phyloP scores from a whole-genome alignment of 2,888 invertebrate species.

The Caenorhabditis zanzibari region DNA sequence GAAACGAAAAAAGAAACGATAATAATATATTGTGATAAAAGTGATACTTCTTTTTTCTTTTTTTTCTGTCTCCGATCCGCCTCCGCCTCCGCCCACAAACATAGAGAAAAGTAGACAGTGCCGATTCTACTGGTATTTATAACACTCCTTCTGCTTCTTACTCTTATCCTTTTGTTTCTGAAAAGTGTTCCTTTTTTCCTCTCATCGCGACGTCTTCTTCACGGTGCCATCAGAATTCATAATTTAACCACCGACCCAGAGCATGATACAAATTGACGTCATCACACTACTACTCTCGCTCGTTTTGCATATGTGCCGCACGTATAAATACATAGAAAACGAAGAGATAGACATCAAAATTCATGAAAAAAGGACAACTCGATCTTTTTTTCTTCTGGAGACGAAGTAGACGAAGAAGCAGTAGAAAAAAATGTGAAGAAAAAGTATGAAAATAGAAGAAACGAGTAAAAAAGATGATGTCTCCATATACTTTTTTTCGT shows the following conservation, averaged over 20 bases:
- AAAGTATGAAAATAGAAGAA: background rate
- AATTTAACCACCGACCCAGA: slow-evolving; percentile 15
- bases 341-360: slow-evolving; percentile 63
- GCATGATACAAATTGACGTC: slow-evolving; percentile 54
- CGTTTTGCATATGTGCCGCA: slow-evolving; percentile 57
- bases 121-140: too few species aligned
- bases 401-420: slow-evolving; percentile 8
- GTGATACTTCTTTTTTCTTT: slow-evolving; percentile 14
- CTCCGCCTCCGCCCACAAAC: slow-evolving; percentile 22
- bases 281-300: slow-evolving; percentile 25
- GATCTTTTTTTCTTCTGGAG: slow-evolving; percentile 21
- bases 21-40: slow-evolving; percentile 33
- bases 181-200: slow-evolving; percentile 2
- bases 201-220: background rate
- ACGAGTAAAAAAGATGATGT: slow-evolving; percentile 29
- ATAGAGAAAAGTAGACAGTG: background rate
- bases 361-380: slow-evolving; percentile 55
- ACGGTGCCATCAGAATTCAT: slow-evolving; percentile 40
- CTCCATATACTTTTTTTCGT: slow-evolving; percentile 34
- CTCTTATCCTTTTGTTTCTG: background rate
- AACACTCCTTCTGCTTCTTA: background rate
- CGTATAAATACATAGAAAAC: slow-evolving; percentile 46
- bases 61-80: slow-evolving; percentile 1
- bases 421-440: background rate
- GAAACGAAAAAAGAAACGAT: slow-evolving; percentile 18